Conservation (phyloP, 2,113 vertebrate species). For the Hippopotamus amphibius region DNA sequence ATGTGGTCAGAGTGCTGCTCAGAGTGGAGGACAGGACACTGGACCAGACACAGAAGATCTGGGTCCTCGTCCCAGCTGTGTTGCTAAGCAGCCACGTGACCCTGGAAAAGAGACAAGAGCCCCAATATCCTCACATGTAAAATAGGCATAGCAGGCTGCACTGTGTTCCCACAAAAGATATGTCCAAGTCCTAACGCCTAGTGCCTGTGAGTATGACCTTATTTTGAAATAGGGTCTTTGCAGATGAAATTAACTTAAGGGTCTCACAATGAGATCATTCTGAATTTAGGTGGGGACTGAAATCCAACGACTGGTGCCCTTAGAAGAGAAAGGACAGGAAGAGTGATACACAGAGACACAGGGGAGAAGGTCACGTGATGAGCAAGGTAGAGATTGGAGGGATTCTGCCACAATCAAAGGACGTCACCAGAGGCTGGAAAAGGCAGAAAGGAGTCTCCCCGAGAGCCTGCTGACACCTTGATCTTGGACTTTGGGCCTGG, state of each 20-base stretch:
- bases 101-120: neutral
- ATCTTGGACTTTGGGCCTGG: neutral
- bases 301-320: neutral
- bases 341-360: neutral
- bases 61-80: neutral
- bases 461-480: neutral
- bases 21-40: neutral
- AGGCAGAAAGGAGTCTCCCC: neutral
- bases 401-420: neutral
- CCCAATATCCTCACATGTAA: neutral
- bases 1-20: neutral
- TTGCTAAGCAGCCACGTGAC: neutral
- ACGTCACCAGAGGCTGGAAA: neutral
- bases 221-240: neutral
- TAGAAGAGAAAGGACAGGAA: neutral
- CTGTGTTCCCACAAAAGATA: neutral
- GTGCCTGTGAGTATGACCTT: neutral
- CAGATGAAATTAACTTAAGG: neutral
- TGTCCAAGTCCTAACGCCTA: neutral
- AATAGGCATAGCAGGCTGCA: neutral
- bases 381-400: fast-evolving
- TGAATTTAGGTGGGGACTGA: neutral
- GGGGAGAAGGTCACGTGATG: neutral
- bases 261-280: neutral
- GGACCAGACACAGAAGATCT: neutral